Evolutionary conservation across 2,888 invertebrate species (phyloP), one percentile per base, ranked within the genome.

Genomic region (Nomada ferruginata): DNA sequence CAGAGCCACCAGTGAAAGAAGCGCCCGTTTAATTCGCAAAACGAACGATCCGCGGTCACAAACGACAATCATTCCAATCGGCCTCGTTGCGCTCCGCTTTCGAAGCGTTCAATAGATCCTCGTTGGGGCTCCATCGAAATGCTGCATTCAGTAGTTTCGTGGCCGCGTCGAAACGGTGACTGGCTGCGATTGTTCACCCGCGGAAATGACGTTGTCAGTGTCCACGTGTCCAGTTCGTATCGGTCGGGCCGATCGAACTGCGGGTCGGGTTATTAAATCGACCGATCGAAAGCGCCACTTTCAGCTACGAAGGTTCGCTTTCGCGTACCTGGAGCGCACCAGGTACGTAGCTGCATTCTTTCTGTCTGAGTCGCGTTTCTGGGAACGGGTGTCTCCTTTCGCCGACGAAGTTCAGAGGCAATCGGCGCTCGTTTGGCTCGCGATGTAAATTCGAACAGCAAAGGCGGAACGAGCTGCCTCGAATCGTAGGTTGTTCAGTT

Each of bases 181-280:
- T 15, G 69, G 36, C 52, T 29, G 61, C 52, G 76, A 86, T 86
- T 86, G 87, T 77, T 73, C 36, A 73, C 52, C 60, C 76, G 60
- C 85, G 85, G 82, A 87, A 87, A 87, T 86, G 71, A 87, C 79
- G 76, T 70, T 86, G 79, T 77, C 86, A 76, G 68, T 57, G 72
- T 72, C 29, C 57, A 57, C 26, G 29, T 36, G 47, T 55, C 42
- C 23, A 11, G 44, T 2, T 11, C 61, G 36, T 42, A 26, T 52
- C 64, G 55, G n/a, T 10, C 20, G 23, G 55, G 20, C 53, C 42
- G 55, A 20, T 57, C 52, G 61, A 64, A 60, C 9, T 23, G 23
- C 55, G 44, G 59, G 23, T 26, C 29, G 26, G 20, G 44, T 77
- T 76, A 71, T 78, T 72, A 73, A 77, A 57, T 64, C 83, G 71